Evolutionary conservation across 1,140 invertebrate species (phyloP).

Genomic region (Tachypleus tridentatus): DNA sequence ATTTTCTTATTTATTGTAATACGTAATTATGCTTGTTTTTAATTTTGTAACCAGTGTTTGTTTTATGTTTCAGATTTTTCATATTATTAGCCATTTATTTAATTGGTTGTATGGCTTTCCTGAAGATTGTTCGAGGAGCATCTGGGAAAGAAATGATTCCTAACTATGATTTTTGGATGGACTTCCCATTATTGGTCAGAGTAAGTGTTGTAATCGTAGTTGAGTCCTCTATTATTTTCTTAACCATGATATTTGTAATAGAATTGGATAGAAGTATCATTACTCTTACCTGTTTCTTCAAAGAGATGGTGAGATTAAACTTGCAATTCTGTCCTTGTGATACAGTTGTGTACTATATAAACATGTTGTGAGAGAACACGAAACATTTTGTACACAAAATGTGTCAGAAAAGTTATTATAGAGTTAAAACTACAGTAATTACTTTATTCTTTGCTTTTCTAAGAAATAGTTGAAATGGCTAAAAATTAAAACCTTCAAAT

Average conservation of each 20-base stretch:
- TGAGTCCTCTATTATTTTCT: neutral
- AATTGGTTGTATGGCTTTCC: constrained; percentile 16
- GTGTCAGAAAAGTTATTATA: neutral
- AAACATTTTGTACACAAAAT: constrained; percentile 1
- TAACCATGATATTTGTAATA: constrained; percentile 5
- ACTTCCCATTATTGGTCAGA: constrained; percentile 20
- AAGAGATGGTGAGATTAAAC: too few relatives aligned
- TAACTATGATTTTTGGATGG: constrained; percentile 23
- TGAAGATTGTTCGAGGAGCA: constrained; percentile 19
- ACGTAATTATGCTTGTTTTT: too few relatives aligned
- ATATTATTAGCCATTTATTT: constrained; percentile 17
- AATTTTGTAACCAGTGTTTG: neutral
- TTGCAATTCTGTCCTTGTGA: too few relatives aligned
- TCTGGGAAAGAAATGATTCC: constrained; percentile 21
- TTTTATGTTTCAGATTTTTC: constrained; percentile 15
- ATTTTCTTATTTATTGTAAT: too few relatives aligned
- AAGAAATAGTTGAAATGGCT: neutral
- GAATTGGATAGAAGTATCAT: neutral
- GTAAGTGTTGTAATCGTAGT: constrained; percentile 10
- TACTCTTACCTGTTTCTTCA: too few relatives aligned
- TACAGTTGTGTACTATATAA: too few relatives aligned
- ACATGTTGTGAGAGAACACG: neutral
- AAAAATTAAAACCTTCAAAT: neutral
- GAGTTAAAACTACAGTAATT: neutral
- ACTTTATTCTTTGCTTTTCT: constrained; percentile 1